Conservation (phyloP, 2,797 vertebrate species). For the Hirundo rustica region DNA sequence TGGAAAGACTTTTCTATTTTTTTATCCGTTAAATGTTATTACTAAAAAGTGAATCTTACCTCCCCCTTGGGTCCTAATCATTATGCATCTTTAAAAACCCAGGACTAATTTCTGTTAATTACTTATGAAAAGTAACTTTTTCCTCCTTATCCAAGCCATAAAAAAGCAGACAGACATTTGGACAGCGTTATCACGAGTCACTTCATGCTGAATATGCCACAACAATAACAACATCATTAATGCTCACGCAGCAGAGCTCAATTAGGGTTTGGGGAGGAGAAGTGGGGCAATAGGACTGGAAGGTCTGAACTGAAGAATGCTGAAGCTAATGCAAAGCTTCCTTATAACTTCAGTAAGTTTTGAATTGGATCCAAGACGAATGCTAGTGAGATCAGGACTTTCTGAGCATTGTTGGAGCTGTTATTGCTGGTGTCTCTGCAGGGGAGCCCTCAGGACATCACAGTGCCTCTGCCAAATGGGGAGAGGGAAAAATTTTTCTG, state of each 20-base stretch:
- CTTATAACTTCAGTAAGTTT: neutral
- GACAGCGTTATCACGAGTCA: neutral
- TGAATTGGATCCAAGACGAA: neutral
- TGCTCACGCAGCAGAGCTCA: neutral
- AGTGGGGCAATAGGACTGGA: neutral
- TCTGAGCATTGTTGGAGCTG: neutral
- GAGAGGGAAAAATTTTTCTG: neutral
- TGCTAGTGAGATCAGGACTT: neutral
- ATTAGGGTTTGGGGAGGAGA: neutral
- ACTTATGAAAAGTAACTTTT: neutral
- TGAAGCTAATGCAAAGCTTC: neutral
- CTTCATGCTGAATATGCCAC: neutral
- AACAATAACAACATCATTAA: neutral
- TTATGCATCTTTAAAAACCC: conserved; percentile 13
- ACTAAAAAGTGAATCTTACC: neutral
- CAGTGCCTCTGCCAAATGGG: neutral
- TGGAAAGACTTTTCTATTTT: conserved; percentile 29
- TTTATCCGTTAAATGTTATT: conserved; percentile 34
- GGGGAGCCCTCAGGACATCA: neutral
- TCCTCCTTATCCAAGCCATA: neutral
- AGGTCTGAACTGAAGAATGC: neutral
- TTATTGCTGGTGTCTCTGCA: neutral
- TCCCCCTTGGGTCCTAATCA: neutral
- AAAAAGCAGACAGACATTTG: neutral
- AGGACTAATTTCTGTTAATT: conserved; percentile 6